Percentiles rank a stretch among this genome's conserved stretches.
phyloP scores from a whole-genome alignment of 2,113 vertebrate species.

The Euleptes europaea region DNA sequence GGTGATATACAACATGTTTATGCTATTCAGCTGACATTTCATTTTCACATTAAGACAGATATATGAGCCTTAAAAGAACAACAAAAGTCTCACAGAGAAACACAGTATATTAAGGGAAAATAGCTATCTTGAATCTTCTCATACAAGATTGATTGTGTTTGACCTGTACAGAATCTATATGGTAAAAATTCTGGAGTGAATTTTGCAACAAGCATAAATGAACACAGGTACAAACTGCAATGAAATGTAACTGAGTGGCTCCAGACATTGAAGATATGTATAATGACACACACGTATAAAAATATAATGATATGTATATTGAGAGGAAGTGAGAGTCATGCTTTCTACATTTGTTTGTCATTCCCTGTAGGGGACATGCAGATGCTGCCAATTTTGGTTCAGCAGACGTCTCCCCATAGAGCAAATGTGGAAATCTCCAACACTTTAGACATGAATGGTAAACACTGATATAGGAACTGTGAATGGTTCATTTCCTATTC shows the following conservation, averaged over 20 bases:
- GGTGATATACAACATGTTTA: conserved; percentile 6
- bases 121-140: neutral
- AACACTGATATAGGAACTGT: neutral
- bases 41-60: neutral
- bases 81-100: neutral
- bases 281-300: no score
- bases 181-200: neutral
- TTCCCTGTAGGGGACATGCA: no score
- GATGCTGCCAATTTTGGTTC: no score
- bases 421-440: no score
- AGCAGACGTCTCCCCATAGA: no score
- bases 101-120: neutral
- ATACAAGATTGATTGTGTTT: neutral
- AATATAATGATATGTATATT: no score
- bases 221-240: neutral
- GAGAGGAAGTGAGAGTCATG: no score
- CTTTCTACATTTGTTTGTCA: no score
- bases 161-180: neutral
- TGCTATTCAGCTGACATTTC: neutral
- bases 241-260: neutral
- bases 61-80: conserved; percentile 5
- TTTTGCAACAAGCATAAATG: neutral
- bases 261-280: neutral
- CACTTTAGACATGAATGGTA: no score
- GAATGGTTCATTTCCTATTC: neutral